These are phyloP conservation scores for Campylomormyrus tamandua DNA, from an alignment of 2,113 vertebrate genomes.

Conservation along the genomic window DNA sequence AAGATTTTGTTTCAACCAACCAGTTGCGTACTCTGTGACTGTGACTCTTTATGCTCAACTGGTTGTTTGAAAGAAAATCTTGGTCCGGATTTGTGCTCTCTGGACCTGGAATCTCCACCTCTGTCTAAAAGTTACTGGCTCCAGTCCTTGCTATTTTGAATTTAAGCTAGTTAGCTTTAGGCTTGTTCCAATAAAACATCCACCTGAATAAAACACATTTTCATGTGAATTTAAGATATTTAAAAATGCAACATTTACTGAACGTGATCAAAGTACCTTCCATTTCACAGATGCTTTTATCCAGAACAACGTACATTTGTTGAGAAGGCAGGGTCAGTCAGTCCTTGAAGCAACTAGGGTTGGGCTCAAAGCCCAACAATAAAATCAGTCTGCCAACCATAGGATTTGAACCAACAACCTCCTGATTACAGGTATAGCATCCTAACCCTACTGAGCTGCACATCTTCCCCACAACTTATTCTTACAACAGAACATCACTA, in stretches of 20 bases:
- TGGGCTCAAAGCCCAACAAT: background rate
- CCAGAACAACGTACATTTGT: background rate
- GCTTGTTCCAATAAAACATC: background rate
- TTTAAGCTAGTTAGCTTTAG: background rate
- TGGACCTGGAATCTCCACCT: too few species aligned
- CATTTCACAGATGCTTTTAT: background rate
- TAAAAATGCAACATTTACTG: background rate
- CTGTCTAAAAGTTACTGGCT: background rate
- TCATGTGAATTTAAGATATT: background rate
- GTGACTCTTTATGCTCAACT: too few species aligned
- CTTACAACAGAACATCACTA: background rate
- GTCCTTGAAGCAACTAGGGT: background rate
- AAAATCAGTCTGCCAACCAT: background rate
- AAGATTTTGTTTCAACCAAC: too few species aligned
- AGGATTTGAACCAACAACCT: background rate
- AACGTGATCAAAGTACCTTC: background rate
- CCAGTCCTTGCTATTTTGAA: background rate
- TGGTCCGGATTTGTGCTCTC: too few species aligned
- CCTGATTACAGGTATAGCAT: background rate
- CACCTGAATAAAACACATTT: background rate
- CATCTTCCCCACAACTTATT: background rate
- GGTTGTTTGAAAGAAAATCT: too few species aligned
- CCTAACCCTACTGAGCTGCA: background rate
- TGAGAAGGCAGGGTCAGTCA: background rate
- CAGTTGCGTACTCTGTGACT: too few species aligned